Evolutionary conservation across 1,140 invertebrate genomes (phyloP).

Genomic region (Brachionus angularis): DNA sequence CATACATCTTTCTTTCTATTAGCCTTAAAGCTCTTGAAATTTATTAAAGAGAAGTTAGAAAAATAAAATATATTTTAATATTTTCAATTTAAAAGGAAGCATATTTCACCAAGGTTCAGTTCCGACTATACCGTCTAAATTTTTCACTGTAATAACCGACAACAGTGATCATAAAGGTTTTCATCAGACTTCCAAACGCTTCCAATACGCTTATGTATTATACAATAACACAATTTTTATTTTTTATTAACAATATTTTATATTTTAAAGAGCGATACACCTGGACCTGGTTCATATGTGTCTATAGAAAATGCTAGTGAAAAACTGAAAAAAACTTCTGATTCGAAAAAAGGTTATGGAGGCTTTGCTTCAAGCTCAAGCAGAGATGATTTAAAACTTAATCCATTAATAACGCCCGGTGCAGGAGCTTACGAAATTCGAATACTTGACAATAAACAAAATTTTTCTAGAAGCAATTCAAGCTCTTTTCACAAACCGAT

Average conservation of each 20-base stretch:
- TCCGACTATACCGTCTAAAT: conserved; percentile 40
- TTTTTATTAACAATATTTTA: not conserved
- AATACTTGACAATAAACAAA: not conserved
- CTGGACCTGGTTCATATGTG: conserved; percentile 35
- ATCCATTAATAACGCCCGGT: conserved; percentile 23
- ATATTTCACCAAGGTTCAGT: not conserved
- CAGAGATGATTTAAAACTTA: conserved; percentile 9
- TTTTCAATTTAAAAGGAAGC: conserved; percentile 13
- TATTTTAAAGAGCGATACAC: conserved; percentile 8
- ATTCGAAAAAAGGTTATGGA: conserved; percentile 29
- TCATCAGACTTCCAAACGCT: conserved; percentile 31
- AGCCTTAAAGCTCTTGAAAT: not conserved
- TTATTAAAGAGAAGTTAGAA: no score
- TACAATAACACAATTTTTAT: not conserved
- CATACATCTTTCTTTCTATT: not conserved
- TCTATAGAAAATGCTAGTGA: not conserved
- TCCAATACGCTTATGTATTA: conserved; percentile 37
- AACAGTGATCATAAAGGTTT: conserved; percentile 31
- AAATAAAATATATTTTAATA: not conserved
- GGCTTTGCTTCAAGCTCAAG: conserved; percentile 40
- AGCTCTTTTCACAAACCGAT: conserved; percentile 42
- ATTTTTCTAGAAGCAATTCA: conserved; percentile 17
- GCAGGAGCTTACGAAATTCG: not conserved
- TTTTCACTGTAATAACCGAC: conserved; percentile 4
- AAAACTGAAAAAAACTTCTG: conserved; percentile 40